These are phyloP conservation scores for Hipposideros larvatus DNA, from an alignment of 2,797 vertebrate species.

Conservation along the genomic window DNA sequence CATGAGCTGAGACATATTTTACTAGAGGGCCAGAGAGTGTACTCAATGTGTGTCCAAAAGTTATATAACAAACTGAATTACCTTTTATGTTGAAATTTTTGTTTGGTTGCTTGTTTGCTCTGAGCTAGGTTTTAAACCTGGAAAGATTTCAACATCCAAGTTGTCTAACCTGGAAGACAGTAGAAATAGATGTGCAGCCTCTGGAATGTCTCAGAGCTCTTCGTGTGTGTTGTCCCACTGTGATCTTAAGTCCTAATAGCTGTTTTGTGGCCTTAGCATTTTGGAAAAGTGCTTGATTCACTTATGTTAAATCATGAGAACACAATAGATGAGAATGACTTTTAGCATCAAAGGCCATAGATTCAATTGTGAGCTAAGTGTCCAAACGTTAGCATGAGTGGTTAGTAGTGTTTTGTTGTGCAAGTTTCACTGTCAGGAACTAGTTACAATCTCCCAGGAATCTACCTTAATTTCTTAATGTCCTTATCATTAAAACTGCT, in stretches of 20 bases:
- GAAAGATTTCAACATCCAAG: not conserved
- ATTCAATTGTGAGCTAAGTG: not conserved
- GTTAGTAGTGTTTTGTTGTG: slow-evolving; percentile 17
- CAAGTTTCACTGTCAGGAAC: not conserved
- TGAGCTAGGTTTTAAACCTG: slow-evolving; percentile 33
- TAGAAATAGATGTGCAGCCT: not conserved
- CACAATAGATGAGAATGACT: not conserved
- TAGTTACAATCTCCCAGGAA: slow-evolving; percentile 23
- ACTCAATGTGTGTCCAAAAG: not conserved
- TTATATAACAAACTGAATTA: not conserved
- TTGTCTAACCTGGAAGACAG: not conserved
- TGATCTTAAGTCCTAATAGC: not conserved
- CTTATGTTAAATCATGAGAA: not conserved
- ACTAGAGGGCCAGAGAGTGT: not conserved
- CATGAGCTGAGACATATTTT: not conserved
- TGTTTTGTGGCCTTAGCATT: not conserved
- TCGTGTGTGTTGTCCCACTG: not conserved
- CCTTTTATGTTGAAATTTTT: not conserved
- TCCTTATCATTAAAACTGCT: slow-evolving; percentile 12
- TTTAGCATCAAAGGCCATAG: not conserved
- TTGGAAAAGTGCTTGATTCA: not conserved
- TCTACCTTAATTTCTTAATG: not conserved
- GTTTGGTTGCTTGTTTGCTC: not conserved
- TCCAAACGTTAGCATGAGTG: not conserved
- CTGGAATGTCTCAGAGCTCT: not conserved